phyloP scores from a whole-genome alignment of 2,113 vertebrate genomes.

The Chamaea fasciata region DNA sequence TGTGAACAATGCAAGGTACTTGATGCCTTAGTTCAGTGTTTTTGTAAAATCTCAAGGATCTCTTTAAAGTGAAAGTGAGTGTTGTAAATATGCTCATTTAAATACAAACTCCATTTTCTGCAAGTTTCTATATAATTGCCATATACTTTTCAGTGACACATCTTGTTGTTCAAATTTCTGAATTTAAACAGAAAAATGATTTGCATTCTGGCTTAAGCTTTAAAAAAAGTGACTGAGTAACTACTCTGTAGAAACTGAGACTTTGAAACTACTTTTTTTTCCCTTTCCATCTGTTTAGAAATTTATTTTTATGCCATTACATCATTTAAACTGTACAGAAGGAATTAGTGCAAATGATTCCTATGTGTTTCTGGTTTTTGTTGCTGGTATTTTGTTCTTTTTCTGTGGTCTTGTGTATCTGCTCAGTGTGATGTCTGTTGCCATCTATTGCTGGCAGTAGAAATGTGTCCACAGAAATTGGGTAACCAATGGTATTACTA shows the following conservation, averaged over 20 bases:
- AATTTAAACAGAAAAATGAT: neutral
- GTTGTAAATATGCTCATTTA: neutral
- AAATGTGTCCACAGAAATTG: neutral
- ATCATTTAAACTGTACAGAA: conserved; percentile 25
- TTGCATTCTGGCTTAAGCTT: conserved; percentile 4
- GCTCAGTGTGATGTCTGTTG: neutral
- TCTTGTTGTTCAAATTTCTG: neutral
- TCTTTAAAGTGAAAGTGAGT: neutral
- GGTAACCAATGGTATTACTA: neutral
- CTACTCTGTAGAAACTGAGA: neutral
- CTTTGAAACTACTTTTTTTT: neutral
- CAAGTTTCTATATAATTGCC: neutral
- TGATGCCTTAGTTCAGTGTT: neutral
- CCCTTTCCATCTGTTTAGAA: conserved; percentile 24
- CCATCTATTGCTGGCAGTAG: neutral
- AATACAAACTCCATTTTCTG: neutral
- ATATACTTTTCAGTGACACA: neutral
- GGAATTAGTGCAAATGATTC: neutral
- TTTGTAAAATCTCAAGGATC: neutral
- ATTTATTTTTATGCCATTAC: conserved; percentile 27
- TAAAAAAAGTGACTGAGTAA: neutral
- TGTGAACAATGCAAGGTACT: neutral
- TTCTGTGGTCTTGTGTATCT: accelerated
- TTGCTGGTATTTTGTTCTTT: neutral
- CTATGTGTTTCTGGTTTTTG: neutral